Conservation (phyloP, 2,797 vertebrate species). For the Psittacula derbiana region DNA sequence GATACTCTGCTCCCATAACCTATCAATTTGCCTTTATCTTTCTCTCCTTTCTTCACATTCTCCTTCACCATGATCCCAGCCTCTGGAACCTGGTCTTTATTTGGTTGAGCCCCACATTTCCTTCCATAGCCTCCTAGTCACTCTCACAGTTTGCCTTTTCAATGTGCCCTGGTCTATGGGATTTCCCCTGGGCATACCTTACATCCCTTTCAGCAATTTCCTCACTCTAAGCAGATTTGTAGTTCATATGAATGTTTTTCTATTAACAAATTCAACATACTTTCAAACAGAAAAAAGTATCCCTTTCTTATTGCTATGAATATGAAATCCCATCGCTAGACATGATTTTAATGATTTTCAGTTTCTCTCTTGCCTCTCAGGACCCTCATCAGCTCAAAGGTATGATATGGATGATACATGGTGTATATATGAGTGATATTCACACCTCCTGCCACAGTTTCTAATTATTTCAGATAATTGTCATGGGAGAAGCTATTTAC, state of each 20-base stretch:
- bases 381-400: neutral
- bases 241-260: neutral
- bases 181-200: neutral
- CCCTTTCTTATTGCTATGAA: neutral
- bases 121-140: neutral
- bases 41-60: neutral
- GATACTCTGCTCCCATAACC: neutral
- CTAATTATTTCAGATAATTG: neutral
- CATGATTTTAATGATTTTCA: neutral
- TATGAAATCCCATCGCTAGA: neutral
- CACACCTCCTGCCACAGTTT: neutral
- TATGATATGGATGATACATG: neutral
- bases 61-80: neutral
- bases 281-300: neutral
- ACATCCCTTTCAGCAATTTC: neutral
- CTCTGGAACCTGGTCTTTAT: neutral
- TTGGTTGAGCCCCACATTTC: neutral
- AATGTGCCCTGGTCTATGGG: neutral
- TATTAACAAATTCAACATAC: neutral
- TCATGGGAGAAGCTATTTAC: neutral
- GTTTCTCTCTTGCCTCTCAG: neutral
- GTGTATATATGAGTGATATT: neutral
- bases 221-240: neutral
- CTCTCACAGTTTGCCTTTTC: neutral
- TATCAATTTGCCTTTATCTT: neutral